A percentile compares a stretch with the other conserved stretches of the same genome.
phyloP scores from a whole-genome alignment of 2,888 invertebrate species.

The Epinotia bilunana region DNA sequence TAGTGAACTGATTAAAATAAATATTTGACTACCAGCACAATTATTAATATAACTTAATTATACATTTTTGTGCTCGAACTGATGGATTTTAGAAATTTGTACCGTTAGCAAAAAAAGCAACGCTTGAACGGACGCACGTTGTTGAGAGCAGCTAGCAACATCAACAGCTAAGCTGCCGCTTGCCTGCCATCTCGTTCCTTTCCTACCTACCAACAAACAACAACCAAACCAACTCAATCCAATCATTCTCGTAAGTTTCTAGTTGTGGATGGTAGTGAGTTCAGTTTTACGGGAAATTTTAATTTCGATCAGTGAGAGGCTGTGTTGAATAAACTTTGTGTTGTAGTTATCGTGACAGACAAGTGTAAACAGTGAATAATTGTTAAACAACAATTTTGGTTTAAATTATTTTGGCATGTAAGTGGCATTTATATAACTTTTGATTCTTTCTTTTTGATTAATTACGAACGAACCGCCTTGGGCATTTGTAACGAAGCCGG shows the following conservation, averaged over 20 bases:
- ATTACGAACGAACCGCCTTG: conserved; percentile 34
- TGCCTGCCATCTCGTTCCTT: conserved; percentile 26
- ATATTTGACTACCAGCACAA: no score
- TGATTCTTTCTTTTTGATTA: conserved; percentile 38
- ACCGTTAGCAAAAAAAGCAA: conserved; percentile 37
- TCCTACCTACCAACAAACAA: no score
- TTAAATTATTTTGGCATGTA: conserved; percentile 21
- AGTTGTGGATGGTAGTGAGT: conserved; percentile 34
- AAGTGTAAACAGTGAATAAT: conserved; percentile 31
- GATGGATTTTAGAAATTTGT: conserved; percentile 25
- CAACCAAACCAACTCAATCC: no score
- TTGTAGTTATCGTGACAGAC: conserved; percentile 9
- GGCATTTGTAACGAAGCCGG: conserved; percentile 31
- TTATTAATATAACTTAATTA: neutral
- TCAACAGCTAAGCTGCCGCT: neutral
- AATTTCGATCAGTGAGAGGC: conserved; percentile 15
- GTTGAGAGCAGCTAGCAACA: conserved; percentile 1
- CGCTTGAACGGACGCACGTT: conserved; percentile 23
- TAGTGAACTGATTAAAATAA: no score
- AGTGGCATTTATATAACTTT: conserved; percentile 29
- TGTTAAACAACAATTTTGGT: conserved; percentile 5
- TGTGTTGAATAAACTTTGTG: conserved; percentile 23
- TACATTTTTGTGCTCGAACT: conserved; percentile 6
- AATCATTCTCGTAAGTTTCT: conserved; percentile 38
- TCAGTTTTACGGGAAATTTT: conserved; percentile 17